Evolutionary conservation across 1,140 invertebrate genomes (phyloP), one percentile per base, ranked within the genome.

Genomic region (Apis mellifera): DNA sequence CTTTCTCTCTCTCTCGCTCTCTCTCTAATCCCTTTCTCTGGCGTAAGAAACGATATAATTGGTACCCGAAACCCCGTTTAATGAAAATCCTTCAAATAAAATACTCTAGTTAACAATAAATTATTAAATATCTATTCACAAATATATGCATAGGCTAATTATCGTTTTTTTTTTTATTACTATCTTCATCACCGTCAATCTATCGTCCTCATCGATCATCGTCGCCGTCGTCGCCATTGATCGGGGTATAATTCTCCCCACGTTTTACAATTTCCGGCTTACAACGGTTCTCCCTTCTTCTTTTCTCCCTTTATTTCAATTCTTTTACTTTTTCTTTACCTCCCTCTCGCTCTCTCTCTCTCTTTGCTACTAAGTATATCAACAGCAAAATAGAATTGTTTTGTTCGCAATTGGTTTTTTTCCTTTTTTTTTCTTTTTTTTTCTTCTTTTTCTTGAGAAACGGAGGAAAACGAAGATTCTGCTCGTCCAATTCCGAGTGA

Each of bases 81-180:
- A 89, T 86, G 69, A 85, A 74, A 91, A 87, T 84, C 83, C 23
- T 89, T 72, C 62, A 89, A 91, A 92, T 87, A 93, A 92, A 89
- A 89, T 92, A 90, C 80, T 90, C 89, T 93, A 93, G 84, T 90
- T 90, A 93, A 92, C 89, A 93, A 93, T 93, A 93, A 93, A 93
- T 93, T 93, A 93, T 93, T 93, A 93, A 93, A 93, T 93, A 93
- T 92, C 90, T 93, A 93, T 93, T 93, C 93, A 93, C 92, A 93
- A 91, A 89, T 89, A 90, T 92, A 93, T 91, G 89, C 86, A 91
- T 90, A 92, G 78, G 85, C 81, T 90, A 92, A 86, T 64, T 76
- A 82, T 82, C 64, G 9, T 59, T 74, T 42, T 42, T 42, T 59
- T 74, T 42, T 42, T 42, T 90, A 88, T 86, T 87, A 85, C 84